Conservation (phyloP, 2,113 vertebrate species). For the Mola mola region DNA sequence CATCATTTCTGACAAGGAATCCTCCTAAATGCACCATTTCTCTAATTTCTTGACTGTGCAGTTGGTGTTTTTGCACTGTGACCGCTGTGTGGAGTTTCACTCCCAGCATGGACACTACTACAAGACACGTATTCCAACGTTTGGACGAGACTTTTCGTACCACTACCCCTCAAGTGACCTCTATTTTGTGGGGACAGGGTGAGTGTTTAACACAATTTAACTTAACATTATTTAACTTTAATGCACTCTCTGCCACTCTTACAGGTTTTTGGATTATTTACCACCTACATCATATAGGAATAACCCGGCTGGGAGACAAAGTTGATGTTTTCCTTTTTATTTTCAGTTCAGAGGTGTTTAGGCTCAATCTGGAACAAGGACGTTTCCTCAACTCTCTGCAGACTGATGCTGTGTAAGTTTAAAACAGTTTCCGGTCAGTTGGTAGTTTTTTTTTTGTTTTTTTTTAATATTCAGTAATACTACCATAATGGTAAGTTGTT, state of each 20-base stretch:
- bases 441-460: background rate
- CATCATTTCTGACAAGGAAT: too few species aligned
- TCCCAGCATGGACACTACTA: conserved; percentile 96
- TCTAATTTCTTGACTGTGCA: conserved; percentile 58
- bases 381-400: conserved; percentile 94
- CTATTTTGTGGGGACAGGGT: conserved; percentile 97
- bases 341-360: conserved; percentile 91
- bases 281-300: background rate
- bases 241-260: too few species aligned
- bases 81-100: conserved; percentile 94
- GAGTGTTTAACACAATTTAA: conserved; percentile 46
- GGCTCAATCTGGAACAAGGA: conserved; percentile 96
- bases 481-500: background rate
- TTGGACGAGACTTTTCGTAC: conserved; percentile 95
- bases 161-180: conserved; percentile 96
- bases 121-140: conserved; percentile 96
- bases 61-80: conserved; percentile 91
- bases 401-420: conserved; percentile 91
- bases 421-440: background rate
- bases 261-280: background rate
- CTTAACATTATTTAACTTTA: too few species aligned
- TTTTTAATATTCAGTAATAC: background rate
- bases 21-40: too few species aligned
- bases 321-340: background rate
- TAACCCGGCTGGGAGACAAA: too few species aligned